phyloP scores from a whole-genome alignment of 2,888 invertebrate species.

The Macaria liturata region DNA sequence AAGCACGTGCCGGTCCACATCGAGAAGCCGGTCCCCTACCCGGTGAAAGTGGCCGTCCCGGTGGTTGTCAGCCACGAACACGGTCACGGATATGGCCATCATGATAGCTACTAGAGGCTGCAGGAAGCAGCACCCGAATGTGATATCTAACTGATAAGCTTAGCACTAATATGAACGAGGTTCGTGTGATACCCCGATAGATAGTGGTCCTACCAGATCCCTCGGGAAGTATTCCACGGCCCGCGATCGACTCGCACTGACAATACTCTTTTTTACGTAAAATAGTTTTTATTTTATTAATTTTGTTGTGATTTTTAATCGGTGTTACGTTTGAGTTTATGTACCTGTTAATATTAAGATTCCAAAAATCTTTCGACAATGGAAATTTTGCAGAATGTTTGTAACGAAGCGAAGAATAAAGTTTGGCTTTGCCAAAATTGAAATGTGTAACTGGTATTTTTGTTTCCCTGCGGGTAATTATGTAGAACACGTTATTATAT shows the following conservation, averaged over 20 bases:
- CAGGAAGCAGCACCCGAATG: slow-evolving; percentile 81
- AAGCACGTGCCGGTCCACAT: slow-evolving; percentile 86
- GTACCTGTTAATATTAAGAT: slow-evolving; percentile 77
- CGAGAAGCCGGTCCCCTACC: slow-evolving; percentile 85
- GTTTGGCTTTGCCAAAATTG: slow-evolving; percentile 57
- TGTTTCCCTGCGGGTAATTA: slow-evolving; percentile 45
- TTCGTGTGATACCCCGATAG: slow-evolving; percentile 53
- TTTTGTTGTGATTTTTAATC: slow-evolving; percentile 61
- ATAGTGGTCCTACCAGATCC: slow-evolving; percentile 60
- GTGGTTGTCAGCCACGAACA: slow-evolving; percentile 75
- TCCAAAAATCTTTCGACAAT: slow-evolving; percentile 34
- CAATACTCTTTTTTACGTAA: slow-evolving; percentile 59
- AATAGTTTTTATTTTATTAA: slow-evolving; percentile 62
- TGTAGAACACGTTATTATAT: slow-evolving; percentile 49
- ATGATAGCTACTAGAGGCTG: slow-evolving; percentile 81
- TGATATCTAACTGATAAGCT: slow-evolving; percentile 80
- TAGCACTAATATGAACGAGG: slow-evolving; percentile 70
- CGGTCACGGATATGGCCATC: slow-evolving; percentile 78
- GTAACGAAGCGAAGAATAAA: slow-evolving; percentile 54
- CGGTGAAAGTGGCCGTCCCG: slow-evolving; percentile 84
- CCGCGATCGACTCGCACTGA: slow-evolving; percentile 67
- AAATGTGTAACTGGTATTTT: slow-evolving; percentile 50
- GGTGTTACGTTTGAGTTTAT: slow-evolving; percentile 79
- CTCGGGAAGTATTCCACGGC: slow-evolving; percentile 51
- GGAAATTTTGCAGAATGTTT: slow-evolving; percentile 33